Percentiles rank a stretch among this genome's conserved stretches.
phyloP scores from a whole-genome alignment of 2,797 vertebrate genomes.

The Myotis vivesi region DNA sequence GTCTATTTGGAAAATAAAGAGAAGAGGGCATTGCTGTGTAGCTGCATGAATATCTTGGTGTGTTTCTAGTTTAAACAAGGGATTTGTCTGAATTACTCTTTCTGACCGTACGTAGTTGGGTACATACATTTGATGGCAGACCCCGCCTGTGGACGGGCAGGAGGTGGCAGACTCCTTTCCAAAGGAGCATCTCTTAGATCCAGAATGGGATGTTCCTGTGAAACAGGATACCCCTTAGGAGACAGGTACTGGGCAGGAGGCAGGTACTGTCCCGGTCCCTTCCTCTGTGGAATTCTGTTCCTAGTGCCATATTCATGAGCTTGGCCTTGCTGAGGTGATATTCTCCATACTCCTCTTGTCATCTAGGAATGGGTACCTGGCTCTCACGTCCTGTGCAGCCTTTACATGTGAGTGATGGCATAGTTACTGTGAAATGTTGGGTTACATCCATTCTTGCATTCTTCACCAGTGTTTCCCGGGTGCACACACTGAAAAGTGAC shows the following conservation, averaged over 20 bases:
- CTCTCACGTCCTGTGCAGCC: background rate
- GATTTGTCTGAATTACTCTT: background rate
- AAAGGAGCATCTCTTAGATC: accelerated
- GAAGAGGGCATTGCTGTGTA: background rate
- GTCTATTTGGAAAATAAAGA: background rate
- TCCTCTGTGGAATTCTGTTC: background rate
- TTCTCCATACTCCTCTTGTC: background rate
- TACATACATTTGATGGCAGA: background rate
- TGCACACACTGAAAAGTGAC: background rate
- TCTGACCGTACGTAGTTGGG: accelerated
- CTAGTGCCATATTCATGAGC: background rate
- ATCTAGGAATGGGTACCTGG: background rate
- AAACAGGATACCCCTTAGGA: accelerated
- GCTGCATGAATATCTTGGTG: background rate
- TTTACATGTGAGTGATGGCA: background rate
- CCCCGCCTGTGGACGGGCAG: background rate
- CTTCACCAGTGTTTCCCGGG: background rate
- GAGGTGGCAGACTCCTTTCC: background rate
- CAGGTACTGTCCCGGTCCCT: no score
- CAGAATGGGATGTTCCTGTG: background rate
- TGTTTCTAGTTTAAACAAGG: background rate
- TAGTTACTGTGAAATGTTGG: background rate
- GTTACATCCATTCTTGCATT: background rate
- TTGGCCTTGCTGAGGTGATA: no score
- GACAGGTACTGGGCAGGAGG: background rate